These are phyloP conservation scores for Drosophila lacicola DNA, from an alignment of 2,888 invertebrate genomes.

Conservation along the genomic window DNA sequence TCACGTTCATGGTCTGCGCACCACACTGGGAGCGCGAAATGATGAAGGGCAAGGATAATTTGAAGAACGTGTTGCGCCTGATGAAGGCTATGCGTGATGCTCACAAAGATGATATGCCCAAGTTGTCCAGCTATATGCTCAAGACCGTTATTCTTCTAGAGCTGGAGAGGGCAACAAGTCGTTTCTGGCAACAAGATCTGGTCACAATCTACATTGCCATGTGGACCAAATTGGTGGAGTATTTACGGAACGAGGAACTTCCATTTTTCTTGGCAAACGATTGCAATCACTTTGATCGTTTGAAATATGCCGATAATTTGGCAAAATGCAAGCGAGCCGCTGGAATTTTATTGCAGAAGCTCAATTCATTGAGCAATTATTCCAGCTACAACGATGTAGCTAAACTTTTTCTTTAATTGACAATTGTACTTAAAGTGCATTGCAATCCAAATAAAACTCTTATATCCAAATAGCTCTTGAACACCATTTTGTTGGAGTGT, in stretches of 20 bases:
- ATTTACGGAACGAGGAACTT: not conserved
- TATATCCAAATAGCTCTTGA: too few relatives aligned
- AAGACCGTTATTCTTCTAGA: constrained; percentile 40
- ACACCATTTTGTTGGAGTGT: too few relatives aligned
- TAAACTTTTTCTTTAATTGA: not conserved
- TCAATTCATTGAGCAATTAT: not conserved
- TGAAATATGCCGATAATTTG: not conserved
- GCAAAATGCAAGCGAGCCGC: not conserved
- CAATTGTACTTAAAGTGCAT: not conserved
- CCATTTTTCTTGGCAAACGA: constrained; percentile 26
- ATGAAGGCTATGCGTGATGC: constrained; percentile 47
- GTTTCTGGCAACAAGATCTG: constrained; percentile 30
- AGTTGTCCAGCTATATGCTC: constrained; percentile 43
- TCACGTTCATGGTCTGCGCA: constrained; percentile 44
- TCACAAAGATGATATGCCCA: constrained; percentile 1
- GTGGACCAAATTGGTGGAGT: constrained; percentile 26
- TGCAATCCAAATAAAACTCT: too few relatives aligned
- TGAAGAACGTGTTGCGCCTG: constrained; percentile 43
- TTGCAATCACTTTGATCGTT: constrained; percentile 36
- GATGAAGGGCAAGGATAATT: constrained; percentile 29
- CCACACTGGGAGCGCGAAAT: constrained; percentile 48
- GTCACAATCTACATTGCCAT: constrained; percentile 11
- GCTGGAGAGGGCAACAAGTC: not conserved
- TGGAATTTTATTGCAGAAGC: not conserved
- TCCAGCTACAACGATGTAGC: not conserved